Conservation (phyloP, 1,140 invertebrate species). For the Leptinotarsa defecta region DNA sequence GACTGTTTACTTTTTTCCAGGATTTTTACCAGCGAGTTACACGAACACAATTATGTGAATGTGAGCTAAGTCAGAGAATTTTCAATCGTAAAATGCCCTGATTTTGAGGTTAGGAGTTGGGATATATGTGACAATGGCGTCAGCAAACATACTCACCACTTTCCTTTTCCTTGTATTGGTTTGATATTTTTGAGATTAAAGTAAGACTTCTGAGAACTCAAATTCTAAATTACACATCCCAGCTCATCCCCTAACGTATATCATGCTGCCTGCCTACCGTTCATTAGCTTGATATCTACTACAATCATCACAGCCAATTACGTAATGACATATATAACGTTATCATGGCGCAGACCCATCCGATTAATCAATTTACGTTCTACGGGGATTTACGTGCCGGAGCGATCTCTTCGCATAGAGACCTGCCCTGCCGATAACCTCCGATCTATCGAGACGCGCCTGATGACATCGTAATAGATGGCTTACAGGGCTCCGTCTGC, state of each 20-base stretch:
- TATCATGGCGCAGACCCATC: not conserved
- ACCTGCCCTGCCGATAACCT: slow-evolving; percentile 1
- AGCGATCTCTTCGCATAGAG: not conserved
- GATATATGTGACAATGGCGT: no score
- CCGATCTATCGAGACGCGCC: not conserved
- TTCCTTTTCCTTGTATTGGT: no score
- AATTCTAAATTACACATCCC: no score
- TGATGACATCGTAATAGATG: not conserved
- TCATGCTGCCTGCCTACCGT: not conserved
- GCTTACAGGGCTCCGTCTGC: not conserved
- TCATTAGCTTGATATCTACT: not conserved
- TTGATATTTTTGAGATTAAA: no score
- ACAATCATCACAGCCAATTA: slow-evolving; percentile 8
- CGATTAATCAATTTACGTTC: slow-evolving; percentile 1
- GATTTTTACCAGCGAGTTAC: no score
- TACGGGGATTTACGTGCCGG: not conserved
- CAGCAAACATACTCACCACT: no score
- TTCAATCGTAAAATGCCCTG: no score
- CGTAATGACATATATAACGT: slow-evolving; percentile 3
- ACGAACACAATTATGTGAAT: no score
- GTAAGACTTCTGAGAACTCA: no score
- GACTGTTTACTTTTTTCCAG: no score
- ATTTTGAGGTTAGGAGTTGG: no score
- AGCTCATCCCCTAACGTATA: not conserved
- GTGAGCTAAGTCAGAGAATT: no score